Base-by-base conservation (phyloP, 1,140 invertebrate species). In the Pseudomyrmex dendroicus region DNA sequence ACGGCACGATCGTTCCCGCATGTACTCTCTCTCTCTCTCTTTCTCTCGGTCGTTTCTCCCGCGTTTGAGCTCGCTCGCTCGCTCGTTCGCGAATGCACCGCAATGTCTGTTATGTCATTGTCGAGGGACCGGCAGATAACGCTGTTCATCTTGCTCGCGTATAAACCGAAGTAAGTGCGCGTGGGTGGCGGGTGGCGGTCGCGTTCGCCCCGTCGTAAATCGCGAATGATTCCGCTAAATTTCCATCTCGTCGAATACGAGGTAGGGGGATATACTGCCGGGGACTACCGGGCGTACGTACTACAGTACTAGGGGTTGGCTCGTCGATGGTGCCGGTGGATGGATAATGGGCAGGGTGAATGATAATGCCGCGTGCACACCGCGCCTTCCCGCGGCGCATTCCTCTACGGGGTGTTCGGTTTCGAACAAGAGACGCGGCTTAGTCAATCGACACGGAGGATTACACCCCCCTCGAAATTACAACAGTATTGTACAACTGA, bases 221-320 rank as follows among this genome's bases (percentile, higher is more conserved):
- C 86, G 90, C 86, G 84, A 90, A 90, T 90, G 89, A 91, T 90
- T 90, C 85, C 90, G 90, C 89, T 89, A 89, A 92, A 91, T 92
- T 91, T 92, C 87, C 84, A 90, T 90, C 89, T 90, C 89, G 86
- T 86, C 89, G 89, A 88, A 89, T 76, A 83, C 73, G 78, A 85
- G 66, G 73, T 57, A 83, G 87, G 86, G 83, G 83, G 64, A 84
- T 80, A 35, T 35, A 82, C 57, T 44, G 48, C 22, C 63, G 82
- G 63, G 56, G 66, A 83, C 73, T 73, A 68, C 12, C 64, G 70
- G 59, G 74, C 66, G 86, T 82, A 86, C 44, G 35, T 35, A 35
- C 35, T 35, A 35, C 64, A 8, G n/a, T 88, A 35, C 35, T 35
- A 87, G 86, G 90, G 91, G 90, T 84, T 90, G 89, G 88, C 66